Evolutionary conservation across 2,113 vertebrate genomes (phyloP).

Genomic region (Polypterus senegalus): DNA sequence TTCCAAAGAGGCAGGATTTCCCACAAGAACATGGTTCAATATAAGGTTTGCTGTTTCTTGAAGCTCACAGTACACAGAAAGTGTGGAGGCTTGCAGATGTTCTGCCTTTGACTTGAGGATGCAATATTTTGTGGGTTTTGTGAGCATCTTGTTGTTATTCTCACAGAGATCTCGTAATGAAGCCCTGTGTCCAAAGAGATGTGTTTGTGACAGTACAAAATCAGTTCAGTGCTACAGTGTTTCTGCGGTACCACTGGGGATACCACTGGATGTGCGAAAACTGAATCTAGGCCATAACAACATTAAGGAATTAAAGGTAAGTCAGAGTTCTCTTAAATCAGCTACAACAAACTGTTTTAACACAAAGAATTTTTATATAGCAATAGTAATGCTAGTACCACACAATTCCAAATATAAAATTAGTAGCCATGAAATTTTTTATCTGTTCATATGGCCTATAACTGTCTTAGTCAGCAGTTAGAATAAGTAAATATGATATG

Average conservation of each 20-base stretch:
- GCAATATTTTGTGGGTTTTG: slow-evolving; percentile 28
- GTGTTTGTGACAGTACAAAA: slow-evolving; percentile 45
- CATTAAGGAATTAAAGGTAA: slow-evolving; percentile 65
- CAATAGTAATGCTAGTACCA: too few relatives aligned
- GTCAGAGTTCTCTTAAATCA: background rate
- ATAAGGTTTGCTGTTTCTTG: slow-evolving; percentile 18
- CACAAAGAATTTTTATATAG: too few relatives aligned
- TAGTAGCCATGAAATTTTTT: too few relatives aligned
- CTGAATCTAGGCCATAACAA: slow-evolving; percentile 62
- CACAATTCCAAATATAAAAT: too few relatives aligned
- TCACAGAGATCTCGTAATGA: slow-evolving; percentile 12
- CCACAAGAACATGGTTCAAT: too few relatives aligned
- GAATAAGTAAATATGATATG: too few relatives aligned
- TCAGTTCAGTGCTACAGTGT: slow-evolving; percentile 57
- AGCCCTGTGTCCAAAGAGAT: slow-evolving; percentile 48
- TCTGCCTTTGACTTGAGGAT: slow-evolving; percentile 34
- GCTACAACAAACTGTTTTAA: too few relatives aligned
- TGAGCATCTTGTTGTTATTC: slow-evolving; percentile 28
- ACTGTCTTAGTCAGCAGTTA: too few relatives aligned
- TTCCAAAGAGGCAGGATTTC: slow-evolving; percentile 20
- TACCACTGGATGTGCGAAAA: slow-evolving; percentile 42
- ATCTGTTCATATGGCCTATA: too few relatives aligned
- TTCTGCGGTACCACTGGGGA: slow-evolving; percentile 34
- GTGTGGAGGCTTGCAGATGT: too few relatives aligned
- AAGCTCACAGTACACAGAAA: slow-evolving; percentile 3